Percentiles rank a stretch among this genome's conserved stretches.
These are phyloP conservation scores for Pogonomyrmex californicus DNA, from an alignment of 1,140 invertebrate species.

Conservation along the genomic window DNA sequence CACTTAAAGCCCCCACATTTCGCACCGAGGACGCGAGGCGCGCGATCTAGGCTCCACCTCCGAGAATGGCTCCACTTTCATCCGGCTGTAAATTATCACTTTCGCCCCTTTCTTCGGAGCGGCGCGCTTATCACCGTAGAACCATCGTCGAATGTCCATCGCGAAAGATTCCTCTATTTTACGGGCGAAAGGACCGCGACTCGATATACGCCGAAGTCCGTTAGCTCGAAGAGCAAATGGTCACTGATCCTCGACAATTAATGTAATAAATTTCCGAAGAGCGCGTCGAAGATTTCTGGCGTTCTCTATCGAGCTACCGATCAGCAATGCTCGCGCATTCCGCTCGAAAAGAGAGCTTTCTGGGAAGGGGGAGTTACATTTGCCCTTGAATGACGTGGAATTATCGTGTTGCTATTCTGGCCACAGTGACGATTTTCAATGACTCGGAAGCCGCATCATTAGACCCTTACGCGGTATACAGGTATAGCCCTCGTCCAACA, in stretches of 20 bases:
- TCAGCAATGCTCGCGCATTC: slow-evolving; percentile 20
- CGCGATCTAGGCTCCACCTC: slow-evolving; percentile 33
- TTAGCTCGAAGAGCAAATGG: neutral
- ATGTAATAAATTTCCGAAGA: slow-evolving; percentile 12
- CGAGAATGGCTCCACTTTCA: slow-evolving; percentile 53
- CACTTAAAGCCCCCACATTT: slow-evolving; percentile 64
- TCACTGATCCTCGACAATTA: slow-evolving; percentile 40
- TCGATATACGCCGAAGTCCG: slow-evolving; percentile 14
- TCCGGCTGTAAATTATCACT: slow-evolving; percentile 67
- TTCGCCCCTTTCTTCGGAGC: slow-evolving; percentile 40
- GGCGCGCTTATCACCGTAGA: slow-evolving; percentile 53
- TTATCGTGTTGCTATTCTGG: slow-evolving; percentile 33
- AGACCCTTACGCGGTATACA: neutral
- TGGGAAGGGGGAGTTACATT: slow-evolving; percentile 12
- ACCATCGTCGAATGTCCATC: neutral
- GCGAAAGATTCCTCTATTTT: slow-evolving; percentile 39
- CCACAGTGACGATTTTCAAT: slow-evolving; percentile 12
- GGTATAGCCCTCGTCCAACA: slow-evolving; percentile 27
- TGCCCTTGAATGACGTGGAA: slow-evolving; percentile 28
- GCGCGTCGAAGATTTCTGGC: neutral
- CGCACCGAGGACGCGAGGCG: slow-evolving; percentile 11
- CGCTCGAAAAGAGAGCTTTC: slow-evolving; percentile 13
- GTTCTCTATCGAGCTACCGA: neutral
- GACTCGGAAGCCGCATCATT: slow-evolving; percentile 8
- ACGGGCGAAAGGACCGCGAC: neutral